These are phyloP conservation scores for Enteromius unitaeniatus DNA, from an alignment of 2,797 vertebrate species.

Conservation along the genomic window DNA sequence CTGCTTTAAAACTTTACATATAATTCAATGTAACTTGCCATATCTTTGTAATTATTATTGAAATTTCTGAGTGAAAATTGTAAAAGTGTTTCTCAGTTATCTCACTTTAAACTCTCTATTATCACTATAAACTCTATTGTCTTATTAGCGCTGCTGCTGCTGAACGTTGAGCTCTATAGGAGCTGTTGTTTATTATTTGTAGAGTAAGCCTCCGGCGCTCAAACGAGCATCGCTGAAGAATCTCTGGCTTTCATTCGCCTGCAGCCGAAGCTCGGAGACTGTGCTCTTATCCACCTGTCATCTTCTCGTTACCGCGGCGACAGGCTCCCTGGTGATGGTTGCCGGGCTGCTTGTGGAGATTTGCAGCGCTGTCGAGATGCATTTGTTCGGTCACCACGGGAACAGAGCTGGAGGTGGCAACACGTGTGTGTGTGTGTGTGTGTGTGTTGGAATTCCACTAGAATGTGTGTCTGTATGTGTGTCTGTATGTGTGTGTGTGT, in stretches of 20 bases:
- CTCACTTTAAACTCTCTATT: too few species aligned
- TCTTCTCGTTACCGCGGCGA: constrained; percentile 56
- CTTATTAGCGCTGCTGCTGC: not conserved
- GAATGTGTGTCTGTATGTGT: not conserved
- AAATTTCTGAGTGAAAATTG: too few species aligned
- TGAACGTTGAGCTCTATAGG: not conserved
- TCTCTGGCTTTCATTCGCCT: constrained; percentile 32
- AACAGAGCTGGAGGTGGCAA: constrained; percentile 48
- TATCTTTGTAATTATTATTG: not conserved
- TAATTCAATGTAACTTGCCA: not conserved
- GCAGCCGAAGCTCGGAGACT: not conserved
- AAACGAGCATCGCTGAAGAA: not conserved
- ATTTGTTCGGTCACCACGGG: constrained; percentile 38
- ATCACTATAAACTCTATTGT: not conserved
- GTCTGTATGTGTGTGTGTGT: too few species aligned
- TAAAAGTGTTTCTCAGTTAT: not conserved
- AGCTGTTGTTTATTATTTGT: not conserved
- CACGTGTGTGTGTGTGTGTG: not conserved
- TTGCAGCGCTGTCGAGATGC: constrained; percentile 43
- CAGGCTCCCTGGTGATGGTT: constrained; percentile 45
- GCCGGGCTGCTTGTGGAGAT: constrained; percentile 45
- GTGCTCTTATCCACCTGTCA: constrained; percentile 48
- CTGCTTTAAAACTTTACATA: not conserved
- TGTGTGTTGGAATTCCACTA: not conserved
- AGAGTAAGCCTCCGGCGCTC: not conserved